Base-by-base conservation (phyloP, 2,797 vertebrate species). In the Novumbra hubbsi region DNA sequence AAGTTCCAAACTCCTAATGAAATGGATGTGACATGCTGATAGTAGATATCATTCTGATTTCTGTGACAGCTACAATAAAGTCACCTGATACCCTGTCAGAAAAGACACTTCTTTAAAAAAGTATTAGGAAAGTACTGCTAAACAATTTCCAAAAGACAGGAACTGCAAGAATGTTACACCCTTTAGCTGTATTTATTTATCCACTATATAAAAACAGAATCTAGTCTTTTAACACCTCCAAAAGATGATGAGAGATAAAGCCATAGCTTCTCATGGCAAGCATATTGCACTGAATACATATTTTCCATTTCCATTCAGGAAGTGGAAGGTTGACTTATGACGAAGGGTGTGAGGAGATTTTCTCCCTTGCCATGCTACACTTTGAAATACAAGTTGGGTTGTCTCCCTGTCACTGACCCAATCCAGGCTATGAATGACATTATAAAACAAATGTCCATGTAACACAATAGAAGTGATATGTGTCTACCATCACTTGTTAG, bases 261-360 rank as follows among this genome's bases (percentile, higher is more conserved):
- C 77, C 80, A 80, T 75, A 75, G 68, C 74, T 69, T 72, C 75
- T 83, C 73, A 73, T 77, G 75, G 83, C 71, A 77, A 75, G 70
- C 71, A 77, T 75, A 81, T 66, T 72, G 64, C 49, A 81, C 80
- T 84, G 84, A 83, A 87, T 85, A 76, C 73, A 82, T 89, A 76
- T 87, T 89, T 91, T 91, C 85, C 84, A 87, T 86, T 90, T 91
- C 87, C 87, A 78, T 73, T 52, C 74, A 88, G 89, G 88, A 92
- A 90, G 83, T 78, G 72, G 68, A 82, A 63, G 71, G 73, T 76
- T 86, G 85, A 90, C 88, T 81, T 83, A 70, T 88, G 84, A 89
- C 86, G 66, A 78, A 21, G 75, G 74, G 79, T 79, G 60, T 80
- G 80, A 85, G 70, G 73, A 80, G 73, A 73, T 83, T 69, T 81